These are phyloP conservation scores for Melanargia galathea DNA, from an alignment of 2,888 invertebrate genomes.

Conservation along the genomic window DNA sequence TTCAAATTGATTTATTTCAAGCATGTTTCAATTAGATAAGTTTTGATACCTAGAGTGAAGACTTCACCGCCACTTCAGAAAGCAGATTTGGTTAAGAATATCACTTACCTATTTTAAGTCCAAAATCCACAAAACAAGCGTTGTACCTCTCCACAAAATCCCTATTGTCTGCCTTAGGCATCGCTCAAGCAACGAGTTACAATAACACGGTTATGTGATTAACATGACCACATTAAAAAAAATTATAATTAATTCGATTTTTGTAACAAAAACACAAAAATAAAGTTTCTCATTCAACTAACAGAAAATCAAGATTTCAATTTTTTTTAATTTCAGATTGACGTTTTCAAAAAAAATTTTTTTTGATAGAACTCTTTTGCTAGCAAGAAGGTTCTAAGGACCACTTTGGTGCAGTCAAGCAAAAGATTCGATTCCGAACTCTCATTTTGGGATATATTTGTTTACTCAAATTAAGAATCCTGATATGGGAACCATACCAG, in stretches of 20 bases:
- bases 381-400: background rate
- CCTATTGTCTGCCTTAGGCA: slow-evolving; percentile 63
- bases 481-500: too few species aligned
- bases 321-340: background rate
- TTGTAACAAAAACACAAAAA: slow-evolving; percentile 6
- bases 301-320: background rate
- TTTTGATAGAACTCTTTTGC: background rate
- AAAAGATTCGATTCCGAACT: too few species aligned
- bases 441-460: too few species aligned
- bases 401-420: background rate
- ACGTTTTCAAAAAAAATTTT: background rate
- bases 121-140: slow-evolving; percentile 72
- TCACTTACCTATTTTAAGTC: slow-evolving; percentile 67
- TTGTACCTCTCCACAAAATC: slow-evolving; percentile 71
- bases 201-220: background rate
- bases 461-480: too few species aligned
- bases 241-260: background rate
- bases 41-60: too few species aligned
- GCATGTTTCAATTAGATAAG: too few species aligned
- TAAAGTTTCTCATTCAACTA: background rate
- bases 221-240: slow-evolving; percentile 17
- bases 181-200: slow-evolving; percentile 44
- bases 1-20: too few species aligned
- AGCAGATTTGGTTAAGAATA: too few species aligned
- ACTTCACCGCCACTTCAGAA: too few species aligned